phyloP scores from a whole-genome alignment of 2,113 vertebrate species.

The Serilophus lunatus region DNA sequence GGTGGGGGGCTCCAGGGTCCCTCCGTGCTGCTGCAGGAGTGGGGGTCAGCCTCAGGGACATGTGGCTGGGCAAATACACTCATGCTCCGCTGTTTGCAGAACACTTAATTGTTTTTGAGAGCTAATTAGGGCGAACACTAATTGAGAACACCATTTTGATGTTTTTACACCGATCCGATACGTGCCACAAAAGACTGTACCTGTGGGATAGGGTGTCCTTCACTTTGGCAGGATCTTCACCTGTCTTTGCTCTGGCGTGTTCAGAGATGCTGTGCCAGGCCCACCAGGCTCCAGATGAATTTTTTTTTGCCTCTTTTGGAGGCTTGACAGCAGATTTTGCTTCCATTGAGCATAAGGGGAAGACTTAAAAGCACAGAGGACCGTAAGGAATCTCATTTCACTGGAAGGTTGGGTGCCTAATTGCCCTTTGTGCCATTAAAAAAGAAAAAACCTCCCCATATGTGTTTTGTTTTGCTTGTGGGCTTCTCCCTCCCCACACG shows the following conservation, averaged over 20 bases:
- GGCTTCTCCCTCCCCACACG: neutral
- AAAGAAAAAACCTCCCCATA: neutral
- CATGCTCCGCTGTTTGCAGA: neutral
- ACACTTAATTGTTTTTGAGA: neutral
- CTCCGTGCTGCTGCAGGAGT: neutral
- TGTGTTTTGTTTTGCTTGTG: slow-evolving; percentile 8
- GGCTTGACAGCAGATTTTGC: neutral
- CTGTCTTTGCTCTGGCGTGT: neutral
- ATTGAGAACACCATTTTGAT: neutral
- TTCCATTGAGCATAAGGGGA: neutral
- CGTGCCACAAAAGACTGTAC: accelerated
- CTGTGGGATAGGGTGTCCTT: neutral
- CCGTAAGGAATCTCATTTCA: neutral
- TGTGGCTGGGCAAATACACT: accelerated
- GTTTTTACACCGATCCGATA: neutral
- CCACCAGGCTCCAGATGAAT: neutral
- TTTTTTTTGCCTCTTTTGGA: neutral
- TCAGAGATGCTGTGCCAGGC: neutral
- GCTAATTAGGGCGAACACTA: neutral
- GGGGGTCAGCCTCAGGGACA: neutral
- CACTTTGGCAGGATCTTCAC: neutral
- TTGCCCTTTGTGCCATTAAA: slow-evolving; percentile 47
- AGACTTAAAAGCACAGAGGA: slow-evolving; percentile 20
- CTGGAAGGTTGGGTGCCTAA: slow-evolving; percentile 22
- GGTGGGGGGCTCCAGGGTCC: neutral